phyloP scores from a whole-genome alignment of 2,113 vertebrate species.

The Hyperopisus bebe region DNA sequence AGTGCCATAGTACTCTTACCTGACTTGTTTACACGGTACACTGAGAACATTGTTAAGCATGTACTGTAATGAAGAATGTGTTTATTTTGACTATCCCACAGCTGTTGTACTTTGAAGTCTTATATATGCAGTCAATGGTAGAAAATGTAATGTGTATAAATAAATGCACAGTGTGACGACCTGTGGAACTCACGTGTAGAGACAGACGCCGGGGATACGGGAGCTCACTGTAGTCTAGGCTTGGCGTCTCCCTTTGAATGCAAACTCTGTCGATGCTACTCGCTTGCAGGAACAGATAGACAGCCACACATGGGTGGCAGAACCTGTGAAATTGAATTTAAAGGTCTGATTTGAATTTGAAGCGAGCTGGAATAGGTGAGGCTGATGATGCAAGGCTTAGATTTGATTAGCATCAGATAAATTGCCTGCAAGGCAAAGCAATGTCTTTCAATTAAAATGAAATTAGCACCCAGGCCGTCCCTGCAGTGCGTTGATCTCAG shows the following conservation, averaged over 20 bases:
- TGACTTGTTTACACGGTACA: not conserved
- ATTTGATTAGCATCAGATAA: constrained; percentile 25
- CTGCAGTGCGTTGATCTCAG: constrained; percentile 5
- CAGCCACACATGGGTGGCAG: not conserved
- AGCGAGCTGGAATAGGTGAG: constrained; percentile 5
- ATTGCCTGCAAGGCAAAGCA: constrained; percentile 24
- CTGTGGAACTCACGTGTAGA: not conserved
- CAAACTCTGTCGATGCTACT: not conserved
- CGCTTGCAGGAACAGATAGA: not conserved
- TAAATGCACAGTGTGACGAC: not conserved
- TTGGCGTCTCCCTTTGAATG: not conserved
- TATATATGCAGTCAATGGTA: not conserved
- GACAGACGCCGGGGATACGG: not conserved
- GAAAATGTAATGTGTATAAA: not conserved
- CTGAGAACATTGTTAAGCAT: not conserved
- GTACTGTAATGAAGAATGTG: not conserved
- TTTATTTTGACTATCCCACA: not conserved
- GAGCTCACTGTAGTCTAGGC: not conserved
- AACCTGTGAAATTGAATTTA: constrained; percentile 5
- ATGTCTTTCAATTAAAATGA: constrained; percentile 31
- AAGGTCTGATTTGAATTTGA: constrained; percentile 23
- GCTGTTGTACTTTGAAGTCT: not conserved
- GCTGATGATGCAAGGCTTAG: not conserved
- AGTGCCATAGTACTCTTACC: not conserved
- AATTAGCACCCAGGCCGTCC: constrained; percentile 23